A percentile compares a stretch with the other conserved stretches of the same genome.
phyloP scores from a whole-genome alignment of 2,797 vertebrate genomes.

The Champsocephalus esox region DNA sequence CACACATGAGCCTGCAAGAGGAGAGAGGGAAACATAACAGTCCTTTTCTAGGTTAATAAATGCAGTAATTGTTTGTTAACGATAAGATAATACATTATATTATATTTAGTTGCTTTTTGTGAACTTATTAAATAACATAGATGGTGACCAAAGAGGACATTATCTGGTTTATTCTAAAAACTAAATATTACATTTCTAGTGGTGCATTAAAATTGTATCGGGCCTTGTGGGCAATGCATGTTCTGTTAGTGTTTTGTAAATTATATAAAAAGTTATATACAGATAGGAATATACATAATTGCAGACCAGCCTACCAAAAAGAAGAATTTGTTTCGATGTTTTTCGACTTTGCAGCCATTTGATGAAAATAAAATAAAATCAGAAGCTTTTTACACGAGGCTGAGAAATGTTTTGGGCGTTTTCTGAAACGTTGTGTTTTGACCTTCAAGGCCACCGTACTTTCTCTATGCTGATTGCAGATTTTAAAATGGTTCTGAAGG shows the following conservation, averaged over 20 bases:
- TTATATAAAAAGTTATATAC: too few relatives aligned
- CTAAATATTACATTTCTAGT: neutral
- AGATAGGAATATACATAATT: too few relatives aligned
- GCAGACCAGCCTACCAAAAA: neutral
- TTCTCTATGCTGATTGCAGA: too few relatives aligned
- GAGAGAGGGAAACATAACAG: neutral
- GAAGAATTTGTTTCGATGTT: neutral
- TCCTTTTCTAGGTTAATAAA: neutral
- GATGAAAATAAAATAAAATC: neutral
- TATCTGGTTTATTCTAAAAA: neutral
- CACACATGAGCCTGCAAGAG: slow-evolving; percentile 2
- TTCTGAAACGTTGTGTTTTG: too few relatives aligned
- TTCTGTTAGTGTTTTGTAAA: neutral
- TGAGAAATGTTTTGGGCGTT: too few relatives aligned
- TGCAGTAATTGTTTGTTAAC: neutral
- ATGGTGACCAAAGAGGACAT: too few relatives aligned
- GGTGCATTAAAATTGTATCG: neutral
- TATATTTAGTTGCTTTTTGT: too few relatives aligned
- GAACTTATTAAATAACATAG: too few relatives aligned
- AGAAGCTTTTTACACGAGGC: neutral
- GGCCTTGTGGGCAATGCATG: neutral
- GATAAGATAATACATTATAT: too few relatives aligned
- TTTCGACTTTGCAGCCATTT: neutral
- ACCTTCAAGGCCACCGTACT: too few relatives aligned
- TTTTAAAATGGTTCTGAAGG: neutral